These are phyloP conservation scores for Pempheris klunzingeri DNA, from an alignment of 2,797 vertebrate species.

Conservation along the genomic window DNA sequence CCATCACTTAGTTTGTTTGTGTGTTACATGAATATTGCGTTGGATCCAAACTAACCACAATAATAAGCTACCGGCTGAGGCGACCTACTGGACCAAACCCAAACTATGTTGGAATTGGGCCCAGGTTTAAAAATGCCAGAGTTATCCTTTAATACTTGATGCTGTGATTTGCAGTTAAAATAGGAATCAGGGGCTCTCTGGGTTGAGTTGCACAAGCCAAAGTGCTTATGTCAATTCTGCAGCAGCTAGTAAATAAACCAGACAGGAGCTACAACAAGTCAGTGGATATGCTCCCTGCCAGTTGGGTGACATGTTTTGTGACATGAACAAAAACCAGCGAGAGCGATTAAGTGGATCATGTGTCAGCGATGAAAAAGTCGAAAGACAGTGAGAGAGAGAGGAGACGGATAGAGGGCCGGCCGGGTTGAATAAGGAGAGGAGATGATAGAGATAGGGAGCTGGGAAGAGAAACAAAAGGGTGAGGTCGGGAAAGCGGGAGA, in stretches of 20 bases:
- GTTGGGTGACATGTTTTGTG: slow-evolving; percentile 52
- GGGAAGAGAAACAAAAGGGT: slow-evolving; percentile 18
- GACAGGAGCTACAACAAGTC: slow-evolving; percentile 38
- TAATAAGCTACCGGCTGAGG: too few relatives aligned
- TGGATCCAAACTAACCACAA: too few relatives aligned
- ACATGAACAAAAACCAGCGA: slow-evolving; percentile 63
- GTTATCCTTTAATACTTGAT: too few relatives aligned
- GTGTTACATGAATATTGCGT: too few relatives aligned
- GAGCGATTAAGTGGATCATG: slow-evolving; percentile 48
- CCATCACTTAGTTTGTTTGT: too few relatives aligned
- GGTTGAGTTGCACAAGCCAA: background rate
- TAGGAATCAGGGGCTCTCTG: background rate
- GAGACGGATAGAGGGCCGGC: slow-evolving; percentile 16
- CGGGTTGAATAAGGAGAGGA: slow-evolving; percentile 16
- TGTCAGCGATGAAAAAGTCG: slow-evolving; percentile 48
- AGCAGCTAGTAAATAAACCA: slow-evolving; percentile 51
- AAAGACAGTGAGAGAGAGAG: slow-evolving; percentile 25
- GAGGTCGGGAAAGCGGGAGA: slow-evolving; percentile 33
- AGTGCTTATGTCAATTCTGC: slow-evolving; percentile 4
- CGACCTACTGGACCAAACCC: too few relatives aligned
- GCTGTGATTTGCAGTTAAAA: background rate
- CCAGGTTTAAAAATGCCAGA: too few relatives aligned
- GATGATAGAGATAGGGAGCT: slow-evolving; percentile 13
- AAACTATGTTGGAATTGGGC: too few relatives aligned
- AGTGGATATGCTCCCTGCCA: slow-evolving; percentile 40